Conservation (phyloP, 1,140 invertebrate genomes). For the Eupeodes corollae region DNA sequence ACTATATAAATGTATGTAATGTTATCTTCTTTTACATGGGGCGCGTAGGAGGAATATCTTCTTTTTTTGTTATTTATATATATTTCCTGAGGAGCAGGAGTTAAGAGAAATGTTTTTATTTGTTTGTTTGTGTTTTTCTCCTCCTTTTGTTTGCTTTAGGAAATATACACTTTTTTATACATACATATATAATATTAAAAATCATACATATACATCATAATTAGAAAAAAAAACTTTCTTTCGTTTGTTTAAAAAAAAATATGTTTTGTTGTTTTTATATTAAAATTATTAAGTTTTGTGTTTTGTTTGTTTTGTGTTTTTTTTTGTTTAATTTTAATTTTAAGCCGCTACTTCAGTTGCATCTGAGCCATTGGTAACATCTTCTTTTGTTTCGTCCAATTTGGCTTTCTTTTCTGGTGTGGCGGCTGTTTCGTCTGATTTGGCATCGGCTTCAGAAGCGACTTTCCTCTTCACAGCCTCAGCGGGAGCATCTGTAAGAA, state of each 20-base stretch:
- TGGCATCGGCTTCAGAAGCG: constrained; percentile 22
- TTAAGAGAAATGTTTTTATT: not conserved
- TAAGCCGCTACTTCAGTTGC: constrained; percentile 36
- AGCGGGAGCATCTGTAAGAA: constrained; percentile 23
- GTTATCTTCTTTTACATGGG: constrained; percentile 8
- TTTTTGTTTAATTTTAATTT: constrained; percentile 10
- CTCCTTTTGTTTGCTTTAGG: not conserved
- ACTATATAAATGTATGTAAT: constrained; percentile 26
- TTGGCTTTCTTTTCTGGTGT: constrained; percentile 36
- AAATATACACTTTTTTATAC: not conserved
- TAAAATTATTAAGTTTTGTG: not conserved
- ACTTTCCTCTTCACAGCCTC: constrained; percentile 36
- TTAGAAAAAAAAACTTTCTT: not conserved
- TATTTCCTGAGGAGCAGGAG: not conserved
- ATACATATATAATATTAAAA: not conserved
- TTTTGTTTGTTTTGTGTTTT: not conserved
- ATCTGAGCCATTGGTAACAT: constrained; percentile 33
- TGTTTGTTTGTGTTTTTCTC: too few relatives aligned
- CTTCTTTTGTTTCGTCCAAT: constrained; percentile 34
- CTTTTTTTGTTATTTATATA: not conserved
- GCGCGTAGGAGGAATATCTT: not conserved
- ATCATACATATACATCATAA: not conserved
- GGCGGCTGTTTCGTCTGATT: constrained; percentile 25
- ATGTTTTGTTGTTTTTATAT: not conserved
- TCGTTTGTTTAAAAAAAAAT: not conserved